These are phyloP conservation scores for Plusia festucae DNA, from an alignment of 2,888 invertebrate genomes.

Conservation along the genomic window DNA sequence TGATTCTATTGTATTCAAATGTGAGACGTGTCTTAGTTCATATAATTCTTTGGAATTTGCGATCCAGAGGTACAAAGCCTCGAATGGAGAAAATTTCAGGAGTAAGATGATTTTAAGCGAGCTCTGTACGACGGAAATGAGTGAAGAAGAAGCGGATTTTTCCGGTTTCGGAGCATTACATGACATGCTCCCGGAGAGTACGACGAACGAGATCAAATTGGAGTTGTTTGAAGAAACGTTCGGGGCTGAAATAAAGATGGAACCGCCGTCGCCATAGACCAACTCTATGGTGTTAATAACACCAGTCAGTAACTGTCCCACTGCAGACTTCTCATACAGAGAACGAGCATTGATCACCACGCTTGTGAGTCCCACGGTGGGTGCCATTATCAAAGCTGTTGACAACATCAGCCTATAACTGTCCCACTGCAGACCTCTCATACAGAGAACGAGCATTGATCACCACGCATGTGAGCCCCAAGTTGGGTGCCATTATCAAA, in stretches of 20 bases:
- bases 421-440: neutral
- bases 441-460: neutral
- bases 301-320: too few relatives aligned
- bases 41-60: constrained; percentile 74
- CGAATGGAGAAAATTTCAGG: constrained; percentile 60
- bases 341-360: neutral
- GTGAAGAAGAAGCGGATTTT: constrained; percentile 68
- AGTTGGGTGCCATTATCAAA: too few relatives aligned
- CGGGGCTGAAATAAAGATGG: constrained; percentile 61
- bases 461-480: too few relatives aligned
- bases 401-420: neutral
- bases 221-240: constrained; percentile 51
- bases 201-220: constrained; percentile 63
- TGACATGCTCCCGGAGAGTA: constrained; percentile 72
- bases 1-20: constrained; percentile 73
- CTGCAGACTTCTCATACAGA: neutral
- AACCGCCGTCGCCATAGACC: constrained; percentile 63
- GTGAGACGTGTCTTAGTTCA: constrained; percentile 66
- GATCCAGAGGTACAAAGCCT: constrained; percentile 70
- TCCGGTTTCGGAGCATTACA: constrained; percentile 63
- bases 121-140: constrained; percentile 80
- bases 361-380: neutral
- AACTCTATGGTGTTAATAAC: neutral
- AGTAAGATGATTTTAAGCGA: constrained; percentile 79
- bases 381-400: neutral